A percentile compares a stretch with the other conserved stretches of the same genome.
Evolutionary conservation across 2,797 vertebrate genomes (phyloP).

Genomic region (Gallirallus australis): DNA sequence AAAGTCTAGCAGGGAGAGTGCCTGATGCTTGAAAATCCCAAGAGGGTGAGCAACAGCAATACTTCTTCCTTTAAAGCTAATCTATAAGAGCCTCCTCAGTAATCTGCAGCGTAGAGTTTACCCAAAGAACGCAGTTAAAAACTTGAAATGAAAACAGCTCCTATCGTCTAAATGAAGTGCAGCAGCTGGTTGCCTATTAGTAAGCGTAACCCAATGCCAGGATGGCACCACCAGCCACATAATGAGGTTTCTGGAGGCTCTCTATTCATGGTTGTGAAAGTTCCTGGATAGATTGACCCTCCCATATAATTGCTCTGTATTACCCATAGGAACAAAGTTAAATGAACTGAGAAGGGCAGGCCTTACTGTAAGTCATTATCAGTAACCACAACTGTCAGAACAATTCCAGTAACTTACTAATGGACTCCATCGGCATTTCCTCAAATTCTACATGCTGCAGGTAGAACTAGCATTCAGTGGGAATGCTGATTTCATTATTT

Average conservation of each 20-base stretch:
- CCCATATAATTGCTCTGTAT: slow-evolving; percentile 54
- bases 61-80: slow-evolving; percentile 22
- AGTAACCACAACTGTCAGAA: slow-evolving; percentile 76
- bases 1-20: background rate
- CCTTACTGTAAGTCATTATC: slow-evolving; percentile 79
- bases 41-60: slow-evolving; percentile 27
- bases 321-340: slow-evolving; percentile 45
- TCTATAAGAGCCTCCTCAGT: slow-evolving; percentile 41
- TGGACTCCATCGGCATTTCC: slow-evolving; percentile 66
- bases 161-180: background rate
- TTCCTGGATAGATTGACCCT: slow-evolving; percentile 45
- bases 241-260: background rate
- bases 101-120: background rate
- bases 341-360: slow-evolving; percentile 45
- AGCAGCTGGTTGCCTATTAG: background rate
- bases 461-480: background rate
- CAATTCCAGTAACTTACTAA: slow-evolving; percentile 80
- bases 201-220: background rate
- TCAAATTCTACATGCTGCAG: background rate
- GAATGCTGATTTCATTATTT: background rate
- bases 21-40: slow-evolving; percentile 20
- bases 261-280: background rate
- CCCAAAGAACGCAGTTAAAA: background rate
- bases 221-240: background rate
- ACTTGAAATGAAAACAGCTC: background rate